Base-by-base conservation (phyloP, 2,888 invertebrate species). In the Drosophila incognita region DNA sequence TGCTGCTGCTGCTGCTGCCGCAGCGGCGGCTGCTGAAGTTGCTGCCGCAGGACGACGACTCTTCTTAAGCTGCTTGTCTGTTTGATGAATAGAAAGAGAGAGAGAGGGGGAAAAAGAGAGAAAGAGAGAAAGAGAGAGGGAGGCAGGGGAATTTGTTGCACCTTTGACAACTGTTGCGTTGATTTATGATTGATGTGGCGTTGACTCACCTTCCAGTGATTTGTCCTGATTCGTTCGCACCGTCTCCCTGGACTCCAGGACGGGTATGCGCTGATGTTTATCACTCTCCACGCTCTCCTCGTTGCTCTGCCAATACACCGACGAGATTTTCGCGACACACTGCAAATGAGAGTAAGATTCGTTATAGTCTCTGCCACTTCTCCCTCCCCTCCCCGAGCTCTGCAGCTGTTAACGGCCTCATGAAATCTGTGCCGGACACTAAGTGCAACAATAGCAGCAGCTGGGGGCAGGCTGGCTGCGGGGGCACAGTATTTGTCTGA, bases 291-390 rank as follows among this genome's bases (percentile, higher is more conserved):
- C 97, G 90, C 97, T 97, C 92, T 97, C 97, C 93, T 97, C 97
- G 93, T 97, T 97, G 92, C 96, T 97, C 84, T 96, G 95, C 96
- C 96, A 96, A 93, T 97, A 97, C 52, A 97, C 96, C 42, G 96
- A 96, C 66, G 96, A 97, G 93, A 97, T 97, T 87, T 96, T 97
- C 71, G 97, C 97, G 92, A 97, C 95, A 94, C 97, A 98, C 95
- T 95, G 93, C 29, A 93, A 46, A 81, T 31, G 51, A 64, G 61
- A 92, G 79, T 42, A 53, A 68, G 13, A 8, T 2, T 51, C 51
- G 49, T 29, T 29, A 52, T 18, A 29, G 13, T 36, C 31, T 53
- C 10, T 2, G 10, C 18, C 6, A 7, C n/a, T 31, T n/a, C 27
- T 36, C 11, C 13, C 18, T n/a, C 13, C 7, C 7, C 7, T 18